These are phyloP conservation scores for Melinaea marsaeus DNA, from an alignment of 2,888 invertebrate genomes.

Conservation along the genomic window DNA sequence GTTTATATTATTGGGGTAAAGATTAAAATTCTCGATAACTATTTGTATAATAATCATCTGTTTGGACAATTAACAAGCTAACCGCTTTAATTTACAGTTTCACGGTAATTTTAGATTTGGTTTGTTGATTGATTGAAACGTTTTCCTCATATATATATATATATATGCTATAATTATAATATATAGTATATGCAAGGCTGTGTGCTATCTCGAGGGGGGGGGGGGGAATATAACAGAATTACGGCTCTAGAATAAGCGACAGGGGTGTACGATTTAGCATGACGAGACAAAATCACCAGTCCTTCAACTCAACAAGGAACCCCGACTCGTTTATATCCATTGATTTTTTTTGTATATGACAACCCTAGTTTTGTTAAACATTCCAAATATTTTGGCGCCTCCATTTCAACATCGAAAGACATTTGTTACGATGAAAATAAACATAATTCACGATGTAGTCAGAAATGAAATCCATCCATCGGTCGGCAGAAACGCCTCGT, in stretches of 20 bases:
- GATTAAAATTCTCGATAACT: slow-evolving; percentile 50
- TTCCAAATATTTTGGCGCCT: slow-evolving; percentile 46
- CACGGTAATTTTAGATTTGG: slow-evolving; percentile 45
- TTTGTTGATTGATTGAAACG: slow-evolving; percentile 16
- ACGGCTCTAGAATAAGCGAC: slow-evolving; percentile 11
- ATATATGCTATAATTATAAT: slow-evolving; percentile 4
- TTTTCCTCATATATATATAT: slow-evolving; percentile 9
- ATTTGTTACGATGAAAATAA: slow-evolving; percentile 69
- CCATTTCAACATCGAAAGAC: slow-evolving; percentile 53
- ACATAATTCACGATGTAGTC: slow-evolving; percentile 70
- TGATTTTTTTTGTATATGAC: slow-evolving; percentile 41
- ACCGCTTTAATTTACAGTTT: slow-evolving; percentile 47
- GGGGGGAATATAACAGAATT: slow-evolving; percentile 12
- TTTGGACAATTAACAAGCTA: slow-evolving; percentile 39
- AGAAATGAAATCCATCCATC: slow-evolving; percentile 49
- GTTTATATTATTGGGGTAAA: slow-evolving; percentile 54
- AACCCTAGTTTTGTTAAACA: slow-evolving; percentile 67
- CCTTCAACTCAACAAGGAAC: slow-evolving; percentile 32
- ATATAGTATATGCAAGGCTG: slow-evolving; percentile 7
- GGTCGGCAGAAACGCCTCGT: slow-evolving; percentile 72
- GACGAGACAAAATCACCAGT: slow-evolving; percentile 51
- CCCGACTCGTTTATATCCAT: slow-evolving; percentile 10
- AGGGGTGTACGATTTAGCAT: slow-evolving; percentile 49
- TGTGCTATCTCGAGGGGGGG: slow-evolving; percentile 12
- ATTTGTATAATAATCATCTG: slow-evolving; percentile 44